phyloP scores from a whole-genome alignment of 1,140 invertebrate genomes.

The Euwallacea fornicatus region DNA sequence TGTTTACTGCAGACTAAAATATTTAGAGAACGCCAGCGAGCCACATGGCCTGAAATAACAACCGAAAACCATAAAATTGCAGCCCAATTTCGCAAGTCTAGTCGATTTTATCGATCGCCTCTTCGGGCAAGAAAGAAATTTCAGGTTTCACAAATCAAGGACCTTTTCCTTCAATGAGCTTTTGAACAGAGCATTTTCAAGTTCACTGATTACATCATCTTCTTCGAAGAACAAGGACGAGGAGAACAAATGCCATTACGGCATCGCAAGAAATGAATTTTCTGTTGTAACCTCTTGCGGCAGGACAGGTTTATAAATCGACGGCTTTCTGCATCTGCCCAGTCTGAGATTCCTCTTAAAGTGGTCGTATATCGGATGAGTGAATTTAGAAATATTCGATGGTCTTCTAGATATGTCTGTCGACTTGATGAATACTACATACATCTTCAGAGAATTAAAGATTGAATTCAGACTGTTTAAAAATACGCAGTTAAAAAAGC shows the following conservation, averaged over 20 bases:
- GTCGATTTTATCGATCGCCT: conserved; percentile 7
- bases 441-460: no score
- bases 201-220: no score
- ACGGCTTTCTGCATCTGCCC: conserved; percentile 23
- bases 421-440: no score
- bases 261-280: conserved; percentile 29
- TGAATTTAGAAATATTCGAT: conserved; percentile 1
- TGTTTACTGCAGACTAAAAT: conserved; percentile 17
- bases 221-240: background rate
- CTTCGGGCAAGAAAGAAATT: no score
- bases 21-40: conserved; percentile 12
- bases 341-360: conserved; percentile 19
- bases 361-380: conserved; percentile 6
- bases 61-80: conserved; percentile 16
- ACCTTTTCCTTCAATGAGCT: no score
- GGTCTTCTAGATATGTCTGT: no score
- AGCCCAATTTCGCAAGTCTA: conserved; percentile 16
- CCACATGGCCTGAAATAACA: conserved; percentile 8
- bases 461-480: no score
- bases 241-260: conserved; percentile 15
- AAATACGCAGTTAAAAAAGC: no score
- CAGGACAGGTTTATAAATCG: conserved; percentile 33
- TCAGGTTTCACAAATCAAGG: no score
- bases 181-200: no score
- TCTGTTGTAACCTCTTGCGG: conserved; percentile 30